Percentiles rank a stretch among this genome's conserved stretches.
These are phyloP conservation scores for Phalacrocorax brasilianus DNA, from an alignment of 2,113 vertebrate species.

Conservation along the genomic window DNA sequence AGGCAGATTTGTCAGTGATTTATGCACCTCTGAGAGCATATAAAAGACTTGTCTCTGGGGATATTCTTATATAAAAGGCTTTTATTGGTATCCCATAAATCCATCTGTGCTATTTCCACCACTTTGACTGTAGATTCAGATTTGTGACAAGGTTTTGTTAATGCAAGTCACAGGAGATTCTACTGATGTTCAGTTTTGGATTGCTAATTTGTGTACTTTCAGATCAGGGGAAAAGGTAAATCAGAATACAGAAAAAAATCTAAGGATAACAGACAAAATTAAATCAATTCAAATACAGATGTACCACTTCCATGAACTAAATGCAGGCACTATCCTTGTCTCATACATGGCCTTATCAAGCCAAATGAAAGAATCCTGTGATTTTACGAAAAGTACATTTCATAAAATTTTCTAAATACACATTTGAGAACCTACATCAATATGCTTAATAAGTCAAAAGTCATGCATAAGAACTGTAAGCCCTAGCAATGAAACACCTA, in stretches of 20 bases:
- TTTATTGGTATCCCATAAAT: slow-evolving; percentile 36
- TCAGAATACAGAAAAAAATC: neutral
- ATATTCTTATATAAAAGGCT: slow-evolving; percentile 30
- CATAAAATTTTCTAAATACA: neutral
- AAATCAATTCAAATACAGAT: neutral
- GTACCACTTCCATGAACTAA: neutral
- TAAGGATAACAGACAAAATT: neutral
- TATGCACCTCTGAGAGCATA: slow-evolving; percentile 32
- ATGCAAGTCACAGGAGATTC: neutral
- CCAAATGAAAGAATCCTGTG: neutral
- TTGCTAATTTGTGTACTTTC: neutral
- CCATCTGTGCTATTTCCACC: neutral
- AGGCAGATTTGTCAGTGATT: slow-evolving; percentile 29
- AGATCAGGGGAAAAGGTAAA: neutral
- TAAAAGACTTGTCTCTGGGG: neutral
- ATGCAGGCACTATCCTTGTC: neutral
- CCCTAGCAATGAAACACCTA: neutral
- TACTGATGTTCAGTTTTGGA: neutral
- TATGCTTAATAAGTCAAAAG: neutral
- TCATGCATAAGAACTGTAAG: neutral
- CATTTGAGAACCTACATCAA: neutral
- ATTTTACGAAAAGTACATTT: neutral
- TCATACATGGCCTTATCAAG: neutral
- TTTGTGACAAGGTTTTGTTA: neutral
- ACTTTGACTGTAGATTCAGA: neutral